These are phyloP conservation scores for Bucco capensis DNA, from an alignment of 2,113 vertebrate species.

Conservation along the genomic window DNA sequence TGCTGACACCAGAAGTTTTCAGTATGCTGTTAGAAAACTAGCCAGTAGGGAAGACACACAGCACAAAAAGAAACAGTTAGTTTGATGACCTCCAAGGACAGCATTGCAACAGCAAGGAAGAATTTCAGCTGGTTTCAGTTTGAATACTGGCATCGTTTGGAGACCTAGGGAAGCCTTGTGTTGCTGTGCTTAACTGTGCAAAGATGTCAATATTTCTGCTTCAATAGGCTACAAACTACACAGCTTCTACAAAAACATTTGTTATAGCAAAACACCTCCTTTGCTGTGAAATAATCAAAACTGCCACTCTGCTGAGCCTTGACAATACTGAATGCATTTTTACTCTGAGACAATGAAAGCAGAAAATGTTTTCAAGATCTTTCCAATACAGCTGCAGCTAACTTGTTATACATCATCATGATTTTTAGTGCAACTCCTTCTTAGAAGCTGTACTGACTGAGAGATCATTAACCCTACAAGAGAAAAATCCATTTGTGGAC, in stretches of 20 bases:
- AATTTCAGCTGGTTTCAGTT: neutral
- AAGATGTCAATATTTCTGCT: neutral
- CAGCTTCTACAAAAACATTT: neutral
- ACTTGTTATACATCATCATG: neutral
- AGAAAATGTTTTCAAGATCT: neutral
- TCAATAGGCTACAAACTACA: neutral
- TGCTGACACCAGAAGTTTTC: constrained; percentile 5
- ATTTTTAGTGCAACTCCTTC: neutral
- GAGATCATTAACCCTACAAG: neutral
- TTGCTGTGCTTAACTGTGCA: neutral
- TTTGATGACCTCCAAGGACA: neutral
- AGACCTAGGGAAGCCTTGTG: neutral
- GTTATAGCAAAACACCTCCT: neutral
- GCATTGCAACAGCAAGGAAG: neutral
- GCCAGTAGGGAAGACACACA: neutral
- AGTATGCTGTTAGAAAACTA: neutral
- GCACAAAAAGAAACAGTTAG: neutral
- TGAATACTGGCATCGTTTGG: neutral
- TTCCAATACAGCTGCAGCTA: neutral
- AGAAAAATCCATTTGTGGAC: neutral
- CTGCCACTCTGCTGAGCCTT: neutral
- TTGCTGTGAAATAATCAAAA: neutral
- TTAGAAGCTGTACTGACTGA: neutral
- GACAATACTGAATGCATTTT: neutral
- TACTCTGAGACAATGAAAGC: neutral